phyloP scores from a whole-genome alignment of 35 echinoderm and acorn worm genomes.

The Diadema setosum region DNA sequence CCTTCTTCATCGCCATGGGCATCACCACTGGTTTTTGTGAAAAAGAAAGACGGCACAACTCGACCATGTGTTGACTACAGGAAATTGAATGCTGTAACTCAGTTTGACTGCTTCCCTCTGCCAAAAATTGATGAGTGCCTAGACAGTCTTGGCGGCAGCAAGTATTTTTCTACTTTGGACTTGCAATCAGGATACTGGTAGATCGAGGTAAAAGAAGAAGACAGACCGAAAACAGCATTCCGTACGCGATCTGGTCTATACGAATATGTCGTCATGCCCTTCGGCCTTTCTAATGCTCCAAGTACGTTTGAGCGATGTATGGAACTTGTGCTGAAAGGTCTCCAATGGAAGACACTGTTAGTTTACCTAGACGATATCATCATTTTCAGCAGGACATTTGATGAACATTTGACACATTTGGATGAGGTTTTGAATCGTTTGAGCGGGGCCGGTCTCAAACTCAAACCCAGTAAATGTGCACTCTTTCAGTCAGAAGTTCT shows the following conservation, averaged over 20 bases:
- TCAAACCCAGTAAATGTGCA: background rate
- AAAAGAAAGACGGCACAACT: constrained; percentile 26
- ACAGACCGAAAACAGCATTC: constrained; percentile 36
- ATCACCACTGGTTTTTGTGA: constrained; percentile 25
- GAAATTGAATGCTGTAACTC: constrained; percentile 38
- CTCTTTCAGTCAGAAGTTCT: constrained; percentile 16
- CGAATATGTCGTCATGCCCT: constrained; percentile 58
- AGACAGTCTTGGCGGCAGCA: background rate
- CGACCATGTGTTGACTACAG: constrained; percentile 55
- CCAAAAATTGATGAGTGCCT: constrained; percentile 37
- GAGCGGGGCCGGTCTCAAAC: background rate
- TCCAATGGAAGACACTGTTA: constrained; percentile 11
- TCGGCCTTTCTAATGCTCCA: constrained; percentile 62
- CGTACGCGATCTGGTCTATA: background rate
- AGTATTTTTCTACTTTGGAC: too few species aligned
- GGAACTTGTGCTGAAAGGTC: background rate
- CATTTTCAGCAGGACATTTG: background rate
- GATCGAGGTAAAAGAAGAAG: background rate
- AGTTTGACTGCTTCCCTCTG: constrained; percentile 41
- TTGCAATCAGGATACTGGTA: too few species aligned
- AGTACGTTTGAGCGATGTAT: constrained; percentile 60
- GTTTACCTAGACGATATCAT: constrained; percentile 29
- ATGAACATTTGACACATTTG: background rate
- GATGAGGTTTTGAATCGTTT: background rate
- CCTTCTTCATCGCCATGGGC: constrained; percentile 15